A percentile compares a stretch with the other conserved stretches of the same genome.
Evolutionary conservation across 2,797 vertebrate genomes (phyloP).

Genomic region (Cryptoprocta ferox): DNA sequence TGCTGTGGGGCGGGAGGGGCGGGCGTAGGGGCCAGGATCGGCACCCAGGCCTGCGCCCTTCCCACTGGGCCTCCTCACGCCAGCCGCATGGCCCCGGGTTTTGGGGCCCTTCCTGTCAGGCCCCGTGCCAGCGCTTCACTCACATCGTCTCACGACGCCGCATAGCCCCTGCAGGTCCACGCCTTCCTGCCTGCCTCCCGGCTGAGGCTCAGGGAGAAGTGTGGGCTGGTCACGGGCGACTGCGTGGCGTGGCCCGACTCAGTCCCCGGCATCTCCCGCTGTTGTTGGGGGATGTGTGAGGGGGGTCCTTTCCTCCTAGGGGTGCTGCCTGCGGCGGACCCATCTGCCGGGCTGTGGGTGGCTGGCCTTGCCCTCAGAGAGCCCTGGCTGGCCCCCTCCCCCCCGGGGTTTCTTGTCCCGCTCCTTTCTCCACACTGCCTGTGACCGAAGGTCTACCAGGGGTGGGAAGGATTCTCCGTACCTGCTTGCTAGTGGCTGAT

Average conservation of each 20-base stretch:
- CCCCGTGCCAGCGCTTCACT: accelerated
- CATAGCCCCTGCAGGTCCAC: accelerated
- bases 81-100: neutral
- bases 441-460: neutral
- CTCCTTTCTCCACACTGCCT: neutral
- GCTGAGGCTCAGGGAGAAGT: neutral
- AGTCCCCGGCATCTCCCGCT: neutral
- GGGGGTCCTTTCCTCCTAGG: neutral
- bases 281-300: neutral
- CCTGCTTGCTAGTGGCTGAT: neutral
- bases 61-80: neutral
- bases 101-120: neutral
- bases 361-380: neutral
- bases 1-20: neutral
- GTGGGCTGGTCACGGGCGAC: neutral
- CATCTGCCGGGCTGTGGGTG: neutral
- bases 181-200: neutral
- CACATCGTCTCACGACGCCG: neutral
- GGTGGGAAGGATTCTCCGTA: neutral
- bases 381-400: neutral
- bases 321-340: neutral
- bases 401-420: neutral
- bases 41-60: neutral
- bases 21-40: too few relatives aligned
- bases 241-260: neutral